Evolutionary conservation across 2,888 invertebrate species (phyloP).

Genomic region (Ernsta delagoae): DNA sequence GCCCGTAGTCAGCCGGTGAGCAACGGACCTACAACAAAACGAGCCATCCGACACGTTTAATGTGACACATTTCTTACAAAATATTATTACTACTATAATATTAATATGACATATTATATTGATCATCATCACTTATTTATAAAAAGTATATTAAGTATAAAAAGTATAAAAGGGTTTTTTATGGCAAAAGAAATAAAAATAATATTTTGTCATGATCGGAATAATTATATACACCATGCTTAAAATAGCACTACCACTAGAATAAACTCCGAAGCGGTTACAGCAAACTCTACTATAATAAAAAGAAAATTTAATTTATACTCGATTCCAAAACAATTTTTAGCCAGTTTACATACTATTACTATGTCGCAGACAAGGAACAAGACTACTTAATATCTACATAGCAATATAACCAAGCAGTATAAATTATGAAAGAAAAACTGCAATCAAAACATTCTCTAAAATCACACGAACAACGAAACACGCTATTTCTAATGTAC

Average conservation of each 20-base stretch:
- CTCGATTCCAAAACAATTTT: background rate
- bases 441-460: conserved; percentile 12
- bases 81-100: background rate
- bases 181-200: background rate
- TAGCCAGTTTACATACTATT: conserved; percentile 3
- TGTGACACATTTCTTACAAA: background rate
- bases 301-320: conserved; percentile 8
- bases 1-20: conserved; percentile 93
- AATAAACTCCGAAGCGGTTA: conserved; percentile 23
- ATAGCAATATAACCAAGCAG: conserved; percentile 13
- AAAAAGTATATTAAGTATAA: no score
- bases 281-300: conserved; percentile 1
- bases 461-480: conserved; percentile 5
- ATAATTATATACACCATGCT: conserved; percentile 36
- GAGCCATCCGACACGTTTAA: conserved; percentile 11
- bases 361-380: conserved; percentile 15
- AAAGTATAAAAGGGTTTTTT: no score
- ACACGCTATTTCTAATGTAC: conserved; percentile 3
- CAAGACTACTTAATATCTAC: background rate
- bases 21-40: conserved; percentile 89
- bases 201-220: background rate
- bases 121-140: background rate
- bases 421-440: no score
- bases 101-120: background rate
- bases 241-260: conserved; percentile 31